Evolutionary conservation across 2,797 vertebrate species (phyloP), one percentile per base, ranked within the genome.

Genomic region (Antrozous pallidus): DNA sequence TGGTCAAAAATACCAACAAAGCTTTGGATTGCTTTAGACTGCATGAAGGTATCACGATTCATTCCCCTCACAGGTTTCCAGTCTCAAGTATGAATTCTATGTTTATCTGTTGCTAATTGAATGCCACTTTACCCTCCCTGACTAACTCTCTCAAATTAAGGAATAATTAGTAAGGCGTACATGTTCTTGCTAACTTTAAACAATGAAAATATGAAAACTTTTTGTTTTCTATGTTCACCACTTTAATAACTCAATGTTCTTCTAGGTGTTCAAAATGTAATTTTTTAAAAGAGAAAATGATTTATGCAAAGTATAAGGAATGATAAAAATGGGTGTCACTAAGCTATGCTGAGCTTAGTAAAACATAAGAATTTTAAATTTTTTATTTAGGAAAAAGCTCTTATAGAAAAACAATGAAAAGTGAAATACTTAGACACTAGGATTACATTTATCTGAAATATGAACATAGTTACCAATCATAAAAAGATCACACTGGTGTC

Each of bases 221-320:
- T 88, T 83, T 36, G 10, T 84, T 81, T 88, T 81, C 56, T 75
- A 8, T 79, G 2, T 65, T 69, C 6, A 42, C 18, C 8, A 54
- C 5, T 69, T 81, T 80, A 80, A 51, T 49, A 94, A 75, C 8
- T 86, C 11, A 11, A 22, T 65, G 47, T 82, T 81, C 4, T 65
- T 45, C 11, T 81, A 61, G 45, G 2, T 74, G 3, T 69, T 78
- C n/a, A 45, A 77, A 93, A 51, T 90, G 0, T 69, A 42, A 65
- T 82, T 93, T 71, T 45, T 71, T 58, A 24, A 54, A 87, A 87
- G 42, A 61, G n/a, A 90, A 78, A 91, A 58, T 73, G 49, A 92
- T 42, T 82, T 93, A 20, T 75, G 42, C 18, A 82, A 93, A 86
- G 12, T 8, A 1, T 81, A 17, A 83, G 54, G 17, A 77, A 58